Percentiles rank a stretch among this genome's conserved stretches.
These are phyloP conservation scores for Seriola quinqueradiata DNA, from an alignment of 2,113 vertebrate genomes.

Conservation along the genomic window DNA sequence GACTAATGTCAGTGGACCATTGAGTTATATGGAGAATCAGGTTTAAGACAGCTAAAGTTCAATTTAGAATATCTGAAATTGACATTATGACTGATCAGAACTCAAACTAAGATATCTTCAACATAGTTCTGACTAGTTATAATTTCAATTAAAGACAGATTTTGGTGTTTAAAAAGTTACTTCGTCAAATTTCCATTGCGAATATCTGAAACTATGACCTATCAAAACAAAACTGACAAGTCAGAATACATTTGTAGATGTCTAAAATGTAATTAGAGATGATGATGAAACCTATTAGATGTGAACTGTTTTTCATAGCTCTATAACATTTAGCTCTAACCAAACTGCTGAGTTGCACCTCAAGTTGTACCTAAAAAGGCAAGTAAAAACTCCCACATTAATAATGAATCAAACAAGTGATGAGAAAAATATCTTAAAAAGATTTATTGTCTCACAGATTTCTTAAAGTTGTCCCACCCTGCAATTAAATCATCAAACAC, in stretches of 20 bases:
- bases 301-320: neutral
- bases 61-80: neutral
- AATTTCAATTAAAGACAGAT: neutral
- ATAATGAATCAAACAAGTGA: slow-evolving; percentile 16
- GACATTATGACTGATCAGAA: neutral
- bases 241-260: neutral
- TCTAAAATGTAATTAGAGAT: neutral
- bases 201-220: neutral
- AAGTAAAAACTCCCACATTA: neutral
- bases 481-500: slow-evolving; percentile 36
- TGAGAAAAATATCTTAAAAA: slow-evolving; percentile 62
- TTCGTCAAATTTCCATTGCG: neutral
- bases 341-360: neutral
- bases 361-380: neutral
- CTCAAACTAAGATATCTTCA: neutral
- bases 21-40: neutral
- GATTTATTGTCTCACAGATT: slow-evolving; percentile 64
- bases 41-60: neutral
- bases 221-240: neutral
- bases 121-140: neutral
- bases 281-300: neutral
- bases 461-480: neutral
- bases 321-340: neutral
- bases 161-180: neutral
- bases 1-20: neutral